Conservation (phyloP, 2,113 vertebrate genomes). For the Vulpes ferrilata region DNA sequence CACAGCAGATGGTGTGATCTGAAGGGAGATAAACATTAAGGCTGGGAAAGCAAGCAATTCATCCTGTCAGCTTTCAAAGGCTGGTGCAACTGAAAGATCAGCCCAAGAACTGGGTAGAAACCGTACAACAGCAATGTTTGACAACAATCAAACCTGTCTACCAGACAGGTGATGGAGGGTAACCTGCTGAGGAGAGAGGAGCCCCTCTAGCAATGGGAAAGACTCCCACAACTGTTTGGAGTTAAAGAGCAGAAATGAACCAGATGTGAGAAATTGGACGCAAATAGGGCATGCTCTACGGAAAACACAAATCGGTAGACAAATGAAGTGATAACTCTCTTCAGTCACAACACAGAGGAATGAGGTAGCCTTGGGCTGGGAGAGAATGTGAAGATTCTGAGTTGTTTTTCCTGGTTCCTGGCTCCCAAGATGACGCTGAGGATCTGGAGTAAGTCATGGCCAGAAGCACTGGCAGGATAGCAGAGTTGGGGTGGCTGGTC, state of each 20-base stretch:
- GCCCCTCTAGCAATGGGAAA: constrained; percentile 50
- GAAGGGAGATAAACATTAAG: constrained; percentile 83
- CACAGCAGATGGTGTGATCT: constrained; percentile 86
- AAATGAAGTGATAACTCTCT: background rate
- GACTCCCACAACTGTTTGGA: constrained; percentile 41
- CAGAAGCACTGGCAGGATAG: background rate
- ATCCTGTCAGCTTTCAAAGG: constrained; percentile 82
- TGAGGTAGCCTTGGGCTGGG: background rate
- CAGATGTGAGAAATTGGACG: background rate
- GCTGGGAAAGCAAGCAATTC: constrained; percentile 82
- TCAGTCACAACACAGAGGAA: background rate
- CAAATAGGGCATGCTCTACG: background rate
- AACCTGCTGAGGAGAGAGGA: constrained; percentile 63
- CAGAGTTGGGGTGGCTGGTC: background rate
- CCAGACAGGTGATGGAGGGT: constrained; percentile 56
- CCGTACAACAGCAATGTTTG: constrained; percentile 64
- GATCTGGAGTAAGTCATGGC: background rate
- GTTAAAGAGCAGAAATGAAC: constrained; percentile 44
- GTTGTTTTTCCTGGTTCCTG: background rate
- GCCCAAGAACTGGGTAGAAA: constrained; percentile 67
- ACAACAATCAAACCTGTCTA: constrained; percentile 76
- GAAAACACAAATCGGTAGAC: background rate
- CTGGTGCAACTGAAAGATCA: constrained; percentile 68
- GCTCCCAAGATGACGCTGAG: background rate
- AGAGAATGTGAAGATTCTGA: background rate